phyloP scores from a whole-genome alignment of 2,797 vertebrate genomes.

The Holocentrus rufus region DNA sequence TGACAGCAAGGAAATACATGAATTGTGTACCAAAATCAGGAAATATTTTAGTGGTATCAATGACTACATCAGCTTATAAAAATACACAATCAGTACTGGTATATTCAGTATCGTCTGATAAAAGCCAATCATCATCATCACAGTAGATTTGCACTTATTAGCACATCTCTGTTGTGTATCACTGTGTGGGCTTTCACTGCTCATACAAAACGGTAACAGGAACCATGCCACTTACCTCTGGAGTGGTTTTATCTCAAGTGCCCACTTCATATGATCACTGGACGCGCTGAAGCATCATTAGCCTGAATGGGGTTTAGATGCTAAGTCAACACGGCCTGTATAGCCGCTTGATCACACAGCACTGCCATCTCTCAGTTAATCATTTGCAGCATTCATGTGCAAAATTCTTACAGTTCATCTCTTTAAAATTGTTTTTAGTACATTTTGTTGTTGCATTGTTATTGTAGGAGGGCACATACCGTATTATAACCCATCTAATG shows the following conservation, averaged over 20 bases:
- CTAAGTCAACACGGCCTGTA: conserved; percentile 48
- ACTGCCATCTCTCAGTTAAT: background rate
- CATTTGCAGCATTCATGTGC: background rate
- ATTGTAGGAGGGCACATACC: conserved; percentile 5
- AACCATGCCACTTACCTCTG: conserved; percentile 62
- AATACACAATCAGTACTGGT: background rate
- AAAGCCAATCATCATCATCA: background rate
- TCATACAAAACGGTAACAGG: background rate
- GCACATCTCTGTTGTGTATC: background rate
- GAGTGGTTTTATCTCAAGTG: conserved; percentile 34
- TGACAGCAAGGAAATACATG: too few species aligned
- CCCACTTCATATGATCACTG: conserved; percentile 54
- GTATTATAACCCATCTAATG: conserved; percentile 28
- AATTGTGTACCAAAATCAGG: too few species aligned
- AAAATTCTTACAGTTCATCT: background rate
- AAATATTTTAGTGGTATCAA: background rate
- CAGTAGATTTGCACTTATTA: background rate
- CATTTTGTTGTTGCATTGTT: conserved; percentile 12
- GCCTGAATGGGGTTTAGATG: conserved; percentile 50
- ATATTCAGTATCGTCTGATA: background rate
- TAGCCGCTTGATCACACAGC: conserved; percentile 1
- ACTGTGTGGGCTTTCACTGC: background rate
- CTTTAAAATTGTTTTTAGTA: conserved; percentile 2
- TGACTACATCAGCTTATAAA: background rate
- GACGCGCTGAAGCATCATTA: conserved; percentile 52